These are phyloP conservation scores for Rhineura floridana DNA, from an alignment of 2,113 vertebrate genomes.

Conservation along the genomic window DNA sequence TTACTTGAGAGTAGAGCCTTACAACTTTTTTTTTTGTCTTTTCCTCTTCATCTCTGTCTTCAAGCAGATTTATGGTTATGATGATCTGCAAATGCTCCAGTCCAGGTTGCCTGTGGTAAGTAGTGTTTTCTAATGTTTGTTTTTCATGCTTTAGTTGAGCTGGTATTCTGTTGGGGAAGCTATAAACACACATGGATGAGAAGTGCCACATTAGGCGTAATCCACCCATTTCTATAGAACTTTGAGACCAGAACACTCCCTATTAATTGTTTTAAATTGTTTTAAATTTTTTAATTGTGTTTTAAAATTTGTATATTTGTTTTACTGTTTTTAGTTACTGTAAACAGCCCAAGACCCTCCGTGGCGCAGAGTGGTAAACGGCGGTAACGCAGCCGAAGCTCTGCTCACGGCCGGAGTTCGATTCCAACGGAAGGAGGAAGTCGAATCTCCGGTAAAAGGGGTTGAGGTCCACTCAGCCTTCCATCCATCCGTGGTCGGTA, in stretches of 20 bases:
- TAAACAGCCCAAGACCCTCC: no score
- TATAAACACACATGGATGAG: neutral
- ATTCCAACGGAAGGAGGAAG: no score
- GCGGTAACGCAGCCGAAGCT: no score
- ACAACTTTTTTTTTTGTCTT: conserved; percentile 6
- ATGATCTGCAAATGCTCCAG: conserved; percentile 97
- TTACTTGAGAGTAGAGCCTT: conserved; percentile 15
- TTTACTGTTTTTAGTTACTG: no score
- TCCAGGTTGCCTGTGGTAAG: conserved; percentile 95
- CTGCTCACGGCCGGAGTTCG: no score
- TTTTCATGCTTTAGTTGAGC: neutral
- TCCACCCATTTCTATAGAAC: neutral
- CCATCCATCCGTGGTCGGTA: no score
- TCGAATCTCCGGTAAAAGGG: no score
- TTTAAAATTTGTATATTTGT: no score
- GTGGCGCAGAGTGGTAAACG: no score
- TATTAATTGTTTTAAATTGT: no score
- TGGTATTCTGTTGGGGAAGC: neutral
- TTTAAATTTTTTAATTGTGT: no score
- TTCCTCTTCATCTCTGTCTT: conserved; percentile 49
- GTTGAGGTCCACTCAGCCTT: no score
- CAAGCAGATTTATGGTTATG: conserved; percentile 95
- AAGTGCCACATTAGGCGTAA: neutral
- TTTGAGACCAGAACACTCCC: neutral
- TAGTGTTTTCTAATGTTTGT: neutral